These are phyloP conservation scores for Catostylus mosaicus DNA, from an alignment of 30 jellyfish, hydroid and myxozoan genomes.

Conservation along the genomic window DNA sequence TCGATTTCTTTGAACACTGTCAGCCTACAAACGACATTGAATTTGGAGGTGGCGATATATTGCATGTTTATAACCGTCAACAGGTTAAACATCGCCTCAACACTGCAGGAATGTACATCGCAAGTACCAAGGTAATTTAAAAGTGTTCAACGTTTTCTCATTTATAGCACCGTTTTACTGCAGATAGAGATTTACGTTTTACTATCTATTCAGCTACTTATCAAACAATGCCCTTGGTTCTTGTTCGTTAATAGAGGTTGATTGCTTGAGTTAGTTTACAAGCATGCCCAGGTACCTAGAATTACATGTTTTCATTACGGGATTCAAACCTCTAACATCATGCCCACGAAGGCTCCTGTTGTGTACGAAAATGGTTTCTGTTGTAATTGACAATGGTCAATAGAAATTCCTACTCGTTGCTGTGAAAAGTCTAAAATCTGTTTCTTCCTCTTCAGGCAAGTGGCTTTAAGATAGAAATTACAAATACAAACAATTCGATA, in stretches of 20 bases:
- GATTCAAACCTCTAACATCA: too few relatives aligned
- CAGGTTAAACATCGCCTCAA: slow-evolving; percentile 90
- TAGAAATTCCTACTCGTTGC: not conserved
- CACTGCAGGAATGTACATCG: slow-evolving; percentile 95
- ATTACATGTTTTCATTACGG: too few relatives aligned
- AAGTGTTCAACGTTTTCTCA: not conserved
- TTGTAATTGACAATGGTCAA: not conserved
- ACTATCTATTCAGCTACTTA: too few relatives aligned
- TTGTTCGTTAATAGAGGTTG: too few relatives aligned
- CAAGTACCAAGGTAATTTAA: slow-evolving; percentile 84
- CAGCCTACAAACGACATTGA: slow-evolving; percentile 83
- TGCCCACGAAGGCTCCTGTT: too few relatives aligned
- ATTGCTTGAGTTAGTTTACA: too few relatives aligned
- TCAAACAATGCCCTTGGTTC: too few relatives aligned
- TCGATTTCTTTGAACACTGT: slow-evolving; percentile 94
- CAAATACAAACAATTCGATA: slow-evolving; percentile 63
- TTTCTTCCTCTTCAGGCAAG: slow-evolving; percentile 65
- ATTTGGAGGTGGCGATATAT: slow-evolving; percentile 87
- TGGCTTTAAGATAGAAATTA: slow-evolving; percentile 79
- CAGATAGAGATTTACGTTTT: too few relatives aligned
- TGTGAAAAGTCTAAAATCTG: not conserved
- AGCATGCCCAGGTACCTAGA: too few relatives aligned
- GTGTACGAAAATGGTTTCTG: too few relatives aligned
- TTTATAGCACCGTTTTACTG: too few relatives aligned
- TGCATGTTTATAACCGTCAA: slow-evolving; percentile 85